Evolutionary conservation across 2,888 invertebrate species (phyloP).

Genomic region (Apodemia duryi): DNA sequence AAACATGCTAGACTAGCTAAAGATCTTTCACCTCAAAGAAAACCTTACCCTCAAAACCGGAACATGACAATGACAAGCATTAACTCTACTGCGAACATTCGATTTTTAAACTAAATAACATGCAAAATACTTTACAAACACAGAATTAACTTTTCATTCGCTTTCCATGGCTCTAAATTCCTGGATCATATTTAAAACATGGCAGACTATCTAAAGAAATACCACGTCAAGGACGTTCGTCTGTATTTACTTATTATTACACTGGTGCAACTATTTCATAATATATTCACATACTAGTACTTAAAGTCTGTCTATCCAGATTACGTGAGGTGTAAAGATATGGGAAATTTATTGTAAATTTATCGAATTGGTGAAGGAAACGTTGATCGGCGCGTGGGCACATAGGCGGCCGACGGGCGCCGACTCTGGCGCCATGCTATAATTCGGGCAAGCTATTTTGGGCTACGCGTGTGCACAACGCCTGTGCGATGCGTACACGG

Average conservation of each 20-base stretch:
- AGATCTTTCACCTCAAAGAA: too few relatives aligned
- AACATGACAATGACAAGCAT: too few relatives aligned
- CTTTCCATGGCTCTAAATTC: too few relatives aligned
- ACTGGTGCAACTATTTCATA: background rate
- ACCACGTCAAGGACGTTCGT: background rate
- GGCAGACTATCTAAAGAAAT: background rate
- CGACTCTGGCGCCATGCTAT: slow-evolving; percentile 69
- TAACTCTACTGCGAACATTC: too few relatives aligned
- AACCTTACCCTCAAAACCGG: too few relatives aligned
- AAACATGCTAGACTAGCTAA: too few relatives aligned
- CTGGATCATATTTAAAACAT: background rate
- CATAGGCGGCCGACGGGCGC: slow-evolving; percentile 59
- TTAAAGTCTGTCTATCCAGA: slow-evolving; percentile 10
- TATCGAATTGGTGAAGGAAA: slow-evolving; percentile 22
- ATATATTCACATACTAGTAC: slow-evolving; percentile 1
- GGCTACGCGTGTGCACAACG: slow-evolving; percentile 68
- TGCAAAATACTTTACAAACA: too few relatives aligned
- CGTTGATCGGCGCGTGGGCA: slow-evolving; percentile 34
- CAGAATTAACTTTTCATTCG: too few relatives aligned
- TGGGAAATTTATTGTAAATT: slow-evolving; percentile 23
- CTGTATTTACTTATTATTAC: background rate
- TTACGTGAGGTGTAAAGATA: slow-evolving; percentile 18
- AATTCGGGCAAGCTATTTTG: slow-evolving; percentile 75
- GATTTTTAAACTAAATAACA: too few relatives aligned
- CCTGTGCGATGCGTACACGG: slow-evolving; percentile 58